phyloP scores from a whole-genome alignment of 1,140 invertebrate genomes.

The Lucilia sericata region DNA sequence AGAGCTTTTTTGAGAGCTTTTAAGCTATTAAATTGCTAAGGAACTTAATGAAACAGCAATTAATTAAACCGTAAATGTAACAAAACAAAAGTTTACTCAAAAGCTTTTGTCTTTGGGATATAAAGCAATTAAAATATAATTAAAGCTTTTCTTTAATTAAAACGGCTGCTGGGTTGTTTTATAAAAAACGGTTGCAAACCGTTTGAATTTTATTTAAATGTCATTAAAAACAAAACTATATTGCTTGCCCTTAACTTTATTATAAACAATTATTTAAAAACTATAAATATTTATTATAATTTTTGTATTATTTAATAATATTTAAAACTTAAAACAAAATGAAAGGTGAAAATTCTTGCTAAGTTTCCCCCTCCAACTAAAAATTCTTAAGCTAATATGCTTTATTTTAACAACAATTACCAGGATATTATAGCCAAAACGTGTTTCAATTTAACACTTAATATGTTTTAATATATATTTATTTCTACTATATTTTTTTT shows the following conservation, averaged over 20 bases:
- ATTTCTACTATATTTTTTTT: too few species aligned
- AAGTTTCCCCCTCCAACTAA: neutral
- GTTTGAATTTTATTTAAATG: too few species aligned
- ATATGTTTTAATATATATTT: neutral
- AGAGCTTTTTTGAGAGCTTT: too few species aligned
- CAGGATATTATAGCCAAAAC: neutral
- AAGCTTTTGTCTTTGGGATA: too few species aligned
- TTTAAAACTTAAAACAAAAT: constrained; percentile 5
- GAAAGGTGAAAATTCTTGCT: constrained; percentile 23
- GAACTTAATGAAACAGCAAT: too few species aligned
- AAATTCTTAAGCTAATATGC: neutral
- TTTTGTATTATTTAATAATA: constrained; percentile 31
- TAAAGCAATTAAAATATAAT: too few species aligned
- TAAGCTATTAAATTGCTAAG: too few species aligned
- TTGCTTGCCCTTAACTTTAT: constrained; percentile 27
- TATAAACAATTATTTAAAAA: neutral
- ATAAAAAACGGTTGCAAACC: too few species aligned
- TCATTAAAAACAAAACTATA: neutral
- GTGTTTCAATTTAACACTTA: neutral
- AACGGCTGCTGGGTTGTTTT: too few species aligned
- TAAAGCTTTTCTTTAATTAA: too few species aligned
- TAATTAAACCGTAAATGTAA: too few species aligned
- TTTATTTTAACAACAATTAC: neutral
- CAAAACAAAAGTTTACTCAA: too few species aligned
- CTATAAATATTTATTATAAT: neutral